phyloP scores from a whole-genome alignment of 1,140 invertebrate genomes.

The Battus philenor region DNA sequence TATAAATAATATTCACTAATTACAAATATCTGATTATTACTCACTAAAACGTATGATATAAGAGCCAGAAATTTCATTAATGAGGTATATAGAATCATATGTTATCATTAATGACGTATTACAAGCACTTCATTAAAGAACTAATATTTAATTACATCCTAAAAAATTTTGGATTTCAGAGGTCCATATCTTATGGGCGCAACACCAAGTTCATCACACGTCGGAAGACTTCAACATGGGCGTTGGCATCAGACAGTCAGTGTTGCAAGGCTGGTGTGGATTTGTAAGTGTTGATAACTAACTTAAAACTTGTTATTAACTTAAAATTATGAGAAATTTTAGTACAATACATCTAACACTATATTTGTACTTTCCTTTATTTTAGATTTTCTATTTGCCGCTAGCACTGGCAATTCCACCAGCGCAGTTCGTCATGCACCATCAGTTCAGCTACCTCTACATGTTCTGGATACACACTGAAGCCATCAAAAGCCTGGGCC shows the following conservation, averaged over 20 bases:
- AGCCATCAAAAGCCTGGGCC: conserved; percentile 84
- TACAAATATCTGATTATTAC: no score
- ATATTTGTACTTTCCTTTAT: no score
- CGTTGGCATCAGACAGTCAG: conserved; percentile 90
- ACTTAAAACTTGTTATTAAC: conserved; percentile 8
- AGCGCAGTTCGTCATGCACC: conserved; percentile 88
- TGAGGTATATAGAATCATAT: no score
- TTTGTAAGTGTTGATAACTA: conserved; percentile 80
- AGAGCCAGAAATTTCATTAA: no score
- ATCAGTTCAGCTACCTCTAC: conserved; percentile 91
- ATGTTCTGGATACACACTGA: conserved; percentile 96
- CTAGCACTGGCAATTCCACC: conserved; percentile 89
- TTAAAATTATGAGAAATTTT: no score
- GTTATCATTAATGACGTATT: no score
- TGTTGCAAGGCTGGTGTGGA: conserved; percentile 87
- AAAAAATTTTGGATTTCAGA: conserved; percentile 76
- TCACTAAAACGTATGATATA: no score
- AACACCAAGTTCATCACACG: conserved; percentile 97
- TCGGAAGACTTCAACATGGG: conserved; percentile 96
- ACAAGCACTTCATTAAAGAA: no score
- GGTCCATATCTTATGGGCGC: conserved; percentile 93
- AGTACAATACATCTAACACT: no score
- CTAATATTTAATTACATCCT: no score
- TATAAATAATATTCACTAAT: no score
- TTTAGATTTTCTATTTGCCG: conserved; percentile 90